Evolutionary conservation across 2,113 vertebrate genomes (phyloP).

Genomic region (Pelusios castaneus): DNA sequence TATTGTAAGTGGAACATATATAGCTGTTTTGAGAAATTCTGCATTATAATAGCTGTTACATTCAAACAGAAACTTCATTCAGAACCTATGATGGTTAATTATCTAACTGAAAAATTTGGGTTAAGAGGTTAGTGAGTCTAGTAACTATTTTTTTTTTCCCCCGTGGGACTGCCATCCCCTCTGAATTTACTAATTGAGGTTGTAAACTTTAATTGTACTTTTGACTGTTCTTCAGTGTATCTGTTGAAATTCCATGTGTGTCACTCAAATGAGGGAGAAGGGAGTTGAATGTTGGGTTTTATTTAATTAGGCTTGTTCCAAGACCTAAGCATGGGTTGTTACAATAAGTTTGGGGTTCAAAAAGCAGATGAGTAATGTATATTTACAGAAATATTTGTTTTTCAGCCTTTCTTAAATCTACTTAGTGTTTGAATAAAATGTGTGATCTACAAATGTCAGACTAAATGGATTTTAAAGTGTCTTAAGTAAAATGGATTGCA

Average conservation of each 20-base stretch:
- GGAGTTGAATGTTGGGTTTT: neutral
- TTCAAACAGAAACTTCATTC: neutral
- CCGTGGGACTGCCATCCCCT: neutral
- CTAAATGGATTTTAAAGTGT: neutral
- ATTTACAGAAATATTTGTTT: neutral
- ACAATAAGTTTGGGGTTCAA: neutral
- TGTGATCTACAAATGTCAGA: neutral
- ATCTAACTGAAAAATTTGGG: neutral
- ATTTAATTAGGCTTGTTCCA: neutral
- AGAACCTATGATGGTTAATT: neutral
- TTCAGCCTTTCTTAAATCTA: neutral
- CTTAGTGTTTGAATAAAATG: neutral
- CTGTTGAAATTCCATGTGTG: neutral
- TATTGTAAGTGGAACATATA: neutral
- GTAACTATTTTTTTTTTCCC: neutral
- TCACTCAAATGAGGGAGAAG: neutral
- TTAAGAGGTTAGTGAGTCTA: neutral
- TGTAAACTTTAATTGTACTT: neutral
- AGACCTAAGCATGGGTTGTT: neutral
- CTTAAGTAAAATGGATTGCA: neutral
- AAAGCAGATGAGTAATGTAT: neutral
- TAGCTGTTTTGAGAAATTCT: neutral
- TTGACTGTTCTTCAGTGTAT: neutral
- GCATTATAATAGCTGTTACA: neutral
- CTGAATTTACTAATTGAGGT: neutral